phyloP scores from a whole-genome alignment of 37 sponge, comb jelly and placozoan genomes.

The Beroe ovata region DNA sequence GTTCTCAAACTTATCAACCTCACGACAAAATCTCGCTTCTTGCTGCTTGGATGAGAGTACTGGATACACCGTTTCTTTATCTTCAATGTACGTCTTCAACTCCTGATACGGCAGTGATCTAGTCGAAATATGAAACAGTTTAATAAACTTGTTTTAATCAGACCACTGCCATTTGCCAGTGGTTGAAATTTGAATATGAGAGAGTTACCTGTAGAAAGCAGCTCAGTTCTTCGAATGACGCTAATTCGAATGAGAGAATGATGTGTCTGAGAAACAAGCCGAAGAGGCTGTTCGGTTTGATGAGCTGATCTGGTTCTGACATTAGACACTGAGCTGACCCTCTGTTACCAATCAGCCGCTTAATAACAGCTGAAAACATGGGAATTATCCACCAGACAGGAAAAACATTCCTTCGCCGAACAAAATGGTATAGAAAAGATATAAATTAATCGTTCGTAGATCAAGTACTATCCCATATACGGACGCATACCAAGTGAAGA shows the following conservation, averaged over 20 bases:
- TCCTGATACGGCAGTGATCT: neutral
- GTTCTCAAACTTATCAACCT: neutral
- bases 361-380: conserved; percentile 30
- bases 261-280: conserved; percentile 46
- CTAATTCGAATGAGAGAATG: conserved; percentile 35
- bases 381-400: too few relatives aligned
- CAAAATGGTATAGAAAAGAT: too few relatives aligned
- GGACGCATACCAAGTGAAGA: conserved; percentile 3
- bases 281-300: conserved; percentile 51
- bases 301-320: conserved; percentile 4
- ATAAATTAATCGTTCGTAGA: too few relatives aligned
- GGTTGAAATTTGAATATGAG: neutral
- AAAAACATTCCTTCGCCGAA: too few relatives aligned
- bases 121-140: too few relatives aligned
- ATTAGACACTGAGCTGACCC: conserved; percentile 27
- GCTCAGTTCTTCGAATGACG: conserved; percentile 16
- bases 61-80: conserved; percentile 27
- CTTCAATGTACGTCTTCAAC: conserved; percentile 11
- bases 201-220: conserved; percentile 11
- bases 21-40: conserved; percentile 23
- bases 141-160: neutral
- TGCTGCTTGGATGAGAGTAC: conserved; percentile 22
- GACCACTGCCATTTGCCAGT: neutral
- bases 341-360: neutral
- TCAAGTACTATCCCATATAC: neutral